Evolutionary conservation across 1,140 invertebrate species (phyloP).

Genomic region (Leptoteleia sp.): DNA sequence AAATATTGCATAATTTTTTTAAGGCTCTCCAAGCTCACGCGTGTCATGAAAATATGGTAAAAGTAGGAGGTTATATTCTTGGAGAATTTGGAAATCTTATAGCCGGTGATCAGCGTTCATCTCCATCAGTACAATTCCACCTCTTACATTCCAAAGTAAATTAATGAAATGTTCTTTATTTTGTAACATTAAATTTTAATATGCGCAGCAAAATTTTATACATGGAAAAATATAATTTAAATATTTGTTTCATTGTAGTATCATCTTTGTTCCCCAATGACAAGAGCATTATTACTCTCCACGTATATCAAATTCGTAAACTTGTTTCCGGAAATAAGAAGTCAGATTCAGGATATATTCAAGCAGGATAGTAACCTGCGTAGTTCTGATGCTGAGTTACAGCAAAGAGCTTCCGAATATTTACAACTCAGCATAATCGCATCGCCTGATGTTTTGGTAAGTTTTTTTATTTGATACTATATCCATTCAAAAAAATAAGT

Average conservation of each 20-base stretch:
- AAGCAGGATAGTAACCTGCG: constrained; percentile 97
- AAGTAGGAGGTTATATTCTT: constrained; percentile 99
- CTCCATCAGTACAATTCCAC: constrained; percentile 97
- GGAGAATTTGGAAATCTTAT: constrained; percentile 99
- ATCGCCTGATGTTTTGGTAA: constrained; percentile 95
- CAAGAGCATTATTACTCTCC: constrained; percentile 96
- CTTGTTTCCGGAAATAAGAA: constrained; percentile 99
- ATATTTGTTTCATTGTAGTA: constrained; percentile 85
- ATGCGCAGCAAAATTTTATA: too few species aligned
- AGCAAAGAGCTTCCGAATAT: constrained; percentile 99
- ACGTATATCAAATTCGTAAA: constrained; percentile 99
- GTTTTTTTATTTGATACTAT: constrained; percentile 54
- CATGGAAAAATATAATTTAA: too few species aligned
- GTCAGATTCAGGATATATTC: constrained; percentile 97
- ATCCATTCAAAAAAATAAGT: too few species aligned
- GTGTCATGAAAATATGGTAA: constrained; percentile 99
- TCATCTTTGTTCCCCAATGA: constrained; percentile 98
- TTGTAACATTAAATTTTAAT: too few species aligned
- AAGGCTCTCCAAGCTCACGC: constrained; percentile 97
- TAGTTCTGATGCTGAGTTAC: constrained; percentile 98
- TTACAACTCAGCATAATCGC: constrained; percentile 97
- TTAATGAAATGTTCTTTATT: too few species aligned
- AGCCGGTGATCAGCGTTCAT: constrained; percentile 98
- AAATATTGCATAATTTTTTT: constrained; percentile 4
- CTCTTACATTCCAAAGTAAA: constrained; percentile 95